Evolutionary conservation across 2,888 invertebrate species (phyloP).

Genomic region (Andrena haemorrhoa): DNA sequence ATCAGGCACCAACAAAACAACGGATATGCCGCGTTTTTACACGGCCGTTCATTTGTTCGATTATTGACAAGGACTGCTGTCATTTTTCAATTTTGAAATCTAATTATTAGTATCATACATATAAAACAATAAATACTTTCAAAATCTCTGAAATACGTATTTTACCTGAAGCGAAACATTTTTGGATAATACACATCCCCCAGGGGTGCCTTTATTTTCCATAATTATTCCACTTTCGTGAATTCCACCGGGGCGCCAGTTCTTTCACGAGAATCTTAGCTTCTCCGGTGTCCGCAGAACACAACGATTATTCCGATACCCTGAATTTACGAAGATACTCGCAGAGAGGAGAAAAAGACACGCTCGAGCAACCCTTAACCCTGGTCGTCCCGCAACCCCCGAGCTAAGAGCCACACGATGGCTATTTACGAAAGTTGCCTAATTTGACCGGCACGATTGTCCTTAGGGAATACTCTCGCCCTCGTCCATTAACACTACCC

Average conservation of each 20-base stretch:
- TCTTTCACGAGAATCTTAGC: background rate
- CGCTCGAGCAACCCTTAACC: slow-evolving; percentile 45
- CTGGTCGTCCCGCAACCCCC: slow-evolving; percentile 29
- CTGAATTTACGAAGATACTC: background rate
- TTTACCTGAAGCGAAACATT: too few relatives aligned
- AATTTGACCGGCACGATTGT: slow-evolving; percentile 74
- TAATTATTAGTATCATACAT: too few relatives aligned
- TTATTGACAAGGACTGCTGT: too few relatives aligned
- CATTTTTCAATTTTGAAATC: too few relatives aligned
- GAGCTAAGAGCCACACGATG: slow-evolving; percentile 55
- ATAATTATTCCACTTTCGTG: too few relatives aligned
- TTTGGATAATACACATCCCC: too few relatives aligned
- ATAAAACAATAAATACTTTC: too few relatives aligned
- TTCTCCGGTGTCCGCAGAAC: background rate
- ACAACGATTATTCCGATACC: slow-evolving; percentile 14
- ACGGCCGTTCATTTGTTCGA: slow-evolving; percentile 18
- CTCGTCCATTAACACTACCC: slow-evolving; percentile 74
- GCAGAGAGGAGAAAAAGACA: slow-evolving; percentile 1
- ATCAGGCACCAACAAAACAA: slow-evolving; percentile 33
- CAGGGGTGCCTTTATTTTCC: too few relatives aligned
- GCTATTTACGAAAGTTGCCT: slow-evolving; percentile 74
- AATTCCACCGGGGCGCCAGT: background rate
- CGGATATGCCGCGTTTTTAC: slow-evolving; percentile 6
- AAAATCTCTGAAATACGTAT: too few relatives aligned
- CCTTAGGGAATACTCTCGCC: slow-evolving; percentile 71